Conservation (phyloP, 2,113 vertebrate species). For the Pontoporia blainvillei region DNA sequence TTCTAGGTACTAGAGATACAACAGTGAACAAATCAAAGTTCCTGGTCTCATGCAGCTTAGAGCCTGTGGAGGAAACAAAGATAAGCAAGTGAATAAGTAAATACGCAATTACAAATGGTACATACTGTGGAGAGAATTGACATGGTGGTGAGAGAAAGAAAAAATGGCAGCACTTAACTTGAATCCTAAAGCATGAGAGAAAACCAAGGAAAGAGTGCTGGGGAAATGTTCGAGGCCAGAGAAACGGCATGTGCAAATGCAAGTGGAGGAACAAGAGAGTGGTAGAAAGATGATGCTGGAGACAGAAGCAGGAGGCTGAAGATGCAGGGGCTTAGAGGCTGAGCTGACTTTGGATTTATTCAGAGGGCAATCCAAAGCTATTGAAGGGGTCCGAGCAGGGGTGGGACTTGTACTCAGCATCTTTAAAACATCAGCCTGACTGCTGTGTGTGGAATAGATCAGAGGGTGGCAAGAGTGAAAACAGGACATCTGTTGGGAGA, state of each 20-base stretch:
- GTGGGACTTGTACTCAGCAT: background rate
- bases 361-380: background rate
- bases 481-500: background rate
- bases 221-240: background rate
- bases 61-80: background rate
- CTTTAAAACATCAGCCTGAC: background rate
- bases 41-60: background rate
- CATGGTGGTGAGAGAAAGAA: background rate
- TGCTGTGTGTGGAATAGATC: background rate
- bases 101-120: background rate
- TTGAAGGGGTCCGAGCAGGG: background rate
- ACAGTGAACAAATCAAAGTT: background rate
- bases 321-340: background rate
- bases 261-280: background rate
- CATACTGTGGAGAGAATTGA: background rate
- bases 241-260: background rate
- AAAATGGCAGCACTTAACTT: background rate
- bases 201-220: background rate
- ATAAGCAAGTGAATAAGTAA: background rate
- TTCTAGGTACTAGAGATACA: background rate
- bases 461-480: background rate
- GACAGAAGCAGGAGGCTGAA: too few species aligned
- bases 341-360: background rate
- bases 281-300: background rate
- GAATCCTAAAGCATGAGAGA: background rate